Evolutionary conservation across 1,140 invertebrate genomes (phyloP), one percentile per base, ranked within the genome.

Genomic region (Cotesia glomerata): DNA sequence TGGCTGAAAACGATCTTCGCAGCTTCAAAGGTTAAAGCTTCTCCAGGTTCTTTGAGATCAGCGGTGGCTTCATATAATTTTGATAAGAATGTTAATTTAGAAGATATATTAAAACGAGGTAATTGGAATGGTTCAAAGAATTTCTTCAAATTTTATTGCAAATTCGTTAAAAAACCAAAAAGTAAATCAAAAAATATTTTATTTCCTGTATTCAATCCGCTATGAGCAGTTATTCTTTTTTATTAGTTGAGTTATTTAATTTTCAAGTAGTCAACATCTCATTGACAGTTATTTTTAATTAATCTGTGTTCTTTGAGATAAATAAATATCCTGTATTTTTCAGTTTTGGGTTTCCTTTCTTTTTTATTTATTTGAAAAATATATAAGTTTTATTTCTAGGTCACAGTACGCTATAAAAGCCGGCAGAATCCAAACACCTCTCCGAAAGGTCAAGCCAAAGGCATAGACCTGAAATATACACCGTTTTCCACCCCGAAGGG

Each of bases 121-220:
- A 79, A 78, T 35, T 79, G 76, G 79, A 63, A 70, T 52, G 61
- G 76, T 11, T 13, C 18, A 7, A 32, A 52, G 13, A 77, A 65
- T 65, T 78, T 79, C 36, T 75, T 77, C n/a, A 78, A 77, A 66
- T 70, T 75, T 45, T 77, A 80, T 69, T 79, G 65, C 34, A 80
- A 77, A 63, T 4, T 9, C 1, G 58, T 70, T 2, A 16, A 36
- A 4, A 35, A 58, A 59, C 66, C 66, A 69, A 58, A 32, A 54
- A 69, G 9, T 11, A 4, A 56, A 5, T 56, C 54, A 56, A 14
- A 9, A 1, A 56, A 56, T 14, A 14, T 35, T 11, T 51, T 56
- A 5, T 11, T 66, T 8, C 8, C 7, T 2, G 32, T 26, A 14
- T 26, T 67, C 11, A 14, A 32, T 35, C 18, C 18, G 51, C 14